phyloP scores from a whole-genome alignment of 2,113 vertebrate genomes.

The Furnarius figulus region DNA sequence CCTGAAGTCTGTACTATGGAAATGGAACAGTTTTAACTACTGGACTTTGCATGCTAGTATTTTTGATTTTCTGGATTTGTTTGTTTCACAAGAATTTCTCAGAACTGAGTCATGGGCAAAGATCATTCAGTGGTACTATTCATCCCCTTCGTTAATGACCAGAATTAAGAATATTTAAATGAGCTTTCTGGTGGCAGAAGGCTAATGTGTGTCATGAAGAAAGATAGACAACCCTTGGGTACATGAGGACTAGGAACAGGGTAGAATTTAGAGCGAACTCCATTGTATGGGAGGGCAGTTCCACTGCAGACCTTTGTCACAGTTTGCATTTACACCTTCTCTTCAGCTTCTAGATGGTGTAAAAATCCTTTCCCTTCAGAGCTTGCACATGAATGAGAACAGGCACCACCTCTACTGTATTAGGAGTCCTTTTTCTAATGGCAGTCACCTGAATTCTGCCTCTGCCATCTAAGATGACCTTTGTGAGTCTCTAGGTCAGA shows the following conservation, averaged over 20 bases:
- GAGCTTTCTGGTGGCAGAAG: not conserved
- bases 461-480: not conserved
- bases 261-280: not conserved
- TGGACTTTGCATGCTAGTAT: not conserved
- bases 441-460: not conserved
- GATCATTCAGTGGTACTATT: not conserved
- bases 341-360: not conserved
- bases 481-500: not conserved
- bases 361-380: not conserved
- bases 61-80: not conserved
- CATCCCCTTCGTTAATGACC: not conserved
- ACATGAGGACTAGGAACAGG: not conserved
- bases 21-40: not conserved
- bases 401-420: not conserved
- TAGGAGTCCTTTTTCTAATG: not conserved
- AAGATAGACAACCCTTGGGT: not conserved
- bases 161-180: not conserved
- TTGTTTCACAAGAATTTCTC: not conserved
- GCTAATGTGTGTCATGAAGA: not conserved
- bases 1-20: not conserved
- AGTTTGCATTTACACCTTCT: not conserved
- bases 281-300: not conserved
- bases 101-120: not conserved
- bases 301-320: not conserved
- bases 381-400: not conserved